Evolutionary conservation across 2,113 vertebrate species (phyloP).

Genomic region (Brachirus orientalis): DNA sequence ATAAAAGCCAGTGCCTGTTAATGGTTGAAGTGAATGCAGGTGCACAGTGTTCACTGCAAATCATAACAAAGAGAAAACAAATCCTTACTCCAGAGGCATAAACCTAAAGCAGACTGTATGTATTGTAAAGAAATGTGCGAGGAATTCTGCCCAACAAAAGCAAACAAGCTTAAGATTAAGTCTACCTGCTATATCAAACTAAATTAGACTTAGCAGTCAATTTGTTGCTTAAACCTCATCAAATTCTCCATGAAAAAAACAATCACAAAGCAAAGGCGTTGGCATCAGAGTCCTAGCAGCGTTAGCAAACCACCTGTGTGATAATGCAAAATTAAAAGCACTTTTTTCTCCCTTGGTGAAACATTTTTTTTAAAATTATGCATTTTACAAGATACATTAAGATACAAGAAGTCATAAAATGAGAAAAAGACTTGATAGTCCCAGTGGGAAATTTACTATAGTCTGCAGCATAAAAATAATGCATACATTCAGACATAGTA

Average conservation of each 20-base stretch:
- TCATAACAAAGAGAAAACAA: conserved; percentile 14
- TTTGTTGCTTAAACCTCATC: not conserved
- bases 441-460: too few relatives aligned
- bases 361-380: too few relatives aligned
- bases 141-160: conserved; percentile 12
- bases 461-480: too few relatives aligned
- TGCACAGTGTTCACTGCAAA: conserved; percentile 43
- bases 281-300: not conserved
- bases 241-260: conserved; percentile 7
- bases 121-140: conserved; percentile 26
- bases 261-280: not conserved
- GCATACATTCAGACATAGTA: too few relatives aligned
- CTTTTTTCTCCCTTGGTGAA: not conserved
- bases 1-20: conserved; percentile 43
- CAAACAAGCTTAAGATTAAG: conserved; percentile 29
- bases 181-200: conserved; percentile 19
- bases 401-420: too few relatives aligned
- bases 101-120: conserved; percentile 1
- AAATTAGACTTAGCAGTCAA: conserved; percentile 16
- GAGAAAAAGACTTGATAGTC: too few relatives aligned
- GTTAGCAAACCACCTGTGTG: not conserved
- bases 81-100: conserved; percentile 32
- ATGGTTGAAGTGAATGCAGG: conserved; percentile 59
- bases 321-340: conserved; percentile 1
- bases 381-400: too few relatives aligned